A percentile compares a stretch with the other conserved stretches of the same genome.
phyloP scores from a whole-genome alignment of 2,797 vertebrate genomes.

The Paramormyrops hopkinsi region DNA sequence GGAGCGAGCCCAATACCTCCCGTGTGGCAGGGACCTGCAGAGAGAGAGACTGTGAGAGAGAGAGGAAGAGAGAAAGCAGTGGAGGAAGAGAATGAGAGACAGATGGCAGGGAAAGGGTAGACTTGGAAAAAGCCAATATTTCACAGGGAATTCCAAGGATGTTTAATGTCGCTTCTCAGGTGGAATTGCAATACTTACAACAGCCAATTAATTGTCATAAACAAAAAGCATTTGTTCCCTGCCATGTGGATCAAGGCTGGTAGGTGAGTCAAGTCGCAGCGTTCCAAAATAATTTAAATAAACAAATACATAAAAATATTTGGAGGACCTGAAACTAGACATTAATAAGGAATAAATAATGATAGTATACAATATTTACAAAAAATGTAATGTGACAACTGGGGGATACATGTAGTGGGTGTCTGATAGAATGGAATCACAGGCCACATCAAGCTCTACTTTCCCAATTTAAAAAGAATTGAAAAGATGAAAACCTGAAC shows the following conservation, averaged over 20 bases:
- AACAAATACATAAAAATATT: background rate
- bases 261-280: background rate
- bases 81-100: constrained; percentile 22
- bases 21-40: constrained; percentile 87
- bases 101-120: constrained; percentile 9
- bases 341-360: background rate
- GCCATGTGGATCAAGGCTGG: background rate
- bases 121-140: background rate
- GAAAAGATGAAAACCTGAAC: constrained; percentile 14
- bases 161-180: background rate
- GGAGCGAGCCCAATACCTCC: constrained; percentile 89
- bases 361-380: background rate
- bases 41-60: constrained; percentile 42
- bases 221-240: background rate
- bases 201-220: background rate
- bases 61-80: constrained; percentile 14
- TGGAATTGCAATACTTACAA: background rate
- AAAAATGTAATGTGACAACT: background rate
- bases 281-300: background rate
- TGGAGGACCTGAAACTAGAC: background rate
- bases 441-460: background rate
- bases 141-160: constrained; percentile 10
- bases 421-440: background rate
- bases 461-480: background rate
- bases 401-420: background rate